Conservation (phyloP, 23 tunicate species). For the Diplosoma virens region DNA sequence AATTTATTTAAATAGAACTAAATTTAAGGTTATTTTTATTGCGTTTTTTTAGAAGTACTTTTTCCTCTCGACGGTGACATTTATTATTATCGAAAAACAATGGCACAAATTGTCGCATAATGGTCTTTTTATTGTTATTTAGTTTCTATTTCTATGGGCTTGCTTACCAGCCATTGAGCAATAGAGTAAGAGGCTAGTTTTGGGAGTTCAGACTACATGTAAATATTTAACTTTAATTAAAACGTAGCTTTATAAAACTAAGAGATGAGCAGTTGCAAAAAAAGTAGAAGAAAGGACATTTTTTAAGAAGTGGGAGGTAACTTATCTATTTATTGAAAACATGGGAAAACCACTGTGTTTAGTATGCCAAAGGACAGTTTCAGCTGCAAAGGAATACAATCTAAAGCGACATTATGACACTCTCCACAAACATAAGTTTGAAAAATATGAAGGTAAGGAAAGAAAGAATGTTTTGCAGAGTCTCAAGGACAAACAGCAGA, state of each 20-base stretch:
- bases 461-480: background rate
- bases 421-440: slow-evolving; percentile 4
- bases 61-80: too few species aligned
- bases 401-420: slow-evolving; percentile 23
- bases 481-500: slow-evolving; percentile 7
- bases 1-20: too few species aligned
- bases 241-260: slow-evolving; percentile 1
- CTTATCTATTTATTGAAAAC: slow-evolving; percentile 2
- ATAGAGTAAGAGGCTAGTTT: too few species aligned
- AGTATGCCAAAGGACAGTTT: slow-evolving; percentile 18
- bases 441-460: slow-evolving; percentile 19
- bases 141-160: too few species aligned
- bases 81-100: too few species aligned
- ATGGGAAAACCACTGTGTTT: slow-evolving; percentile 27
- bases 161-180: too few species aligned
- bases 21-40: too few species aligned
- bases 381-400: slow-evolving; percentile 19
- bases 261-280: background rate
- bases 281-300: slow-evolving; percentile 8
- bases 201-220: too few species aligned
- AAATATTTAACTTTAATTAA: too few species aligned
- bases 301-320: slow-evolving; percentile 16
- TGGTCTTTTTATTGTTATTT: too few species aligned
- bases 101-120: too few species aligned
- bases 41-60: too few species aligned